Percentiles rank a stretch among this genome's conserved stretches.
These are phyloP conservation scores for Microctenopoma lineatum DNA, from an alignment of 2,797 vertebrate genomes.

Conservation along the genomic window DNA sequence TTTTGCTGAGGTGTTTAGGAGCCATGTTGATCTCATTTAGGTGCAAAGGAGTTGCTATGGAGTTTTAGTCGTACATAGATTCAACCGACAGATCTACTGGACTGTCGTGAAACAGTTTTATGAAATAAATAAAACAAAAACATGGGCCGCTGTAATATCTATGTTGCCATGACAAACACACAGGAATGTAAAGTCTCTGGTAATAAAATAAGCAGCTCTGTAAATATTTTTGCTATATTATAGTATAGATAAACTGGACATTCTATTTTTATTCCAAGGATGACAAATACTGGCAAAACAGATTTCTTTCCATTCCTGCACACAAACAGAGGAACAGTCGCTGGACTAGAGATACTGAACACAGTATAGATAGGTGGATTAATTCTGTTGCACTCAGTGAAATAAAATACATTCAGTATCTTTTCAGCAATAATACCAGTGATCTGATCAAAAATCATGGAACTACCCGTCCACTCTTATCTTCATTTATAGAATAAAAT, in stretches of 20 bases:
- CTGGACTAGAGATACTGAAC: constrained; percentile 48
- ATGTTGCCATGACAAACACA: constrained; percentile 44
- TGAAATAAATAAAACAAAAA: constrained; percentile 3
- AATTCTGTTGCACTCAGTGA: constrained; percentile 55
- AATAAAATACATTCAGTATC: constrained; percentile 72
- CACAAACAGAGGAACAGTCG: constrained; percentile 52
- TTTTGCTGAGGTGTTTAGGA: constrained; percentile 67
- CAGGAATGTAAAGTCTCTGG: constrained; percentile 44
- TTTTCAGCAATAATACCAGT: constrained; percentile 35
- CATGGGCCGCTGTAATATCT: constrained; percentile 20
- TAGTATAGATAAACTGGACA: constrained; percentile 51
- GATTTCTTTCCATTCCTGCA: constrained; percentile 37
- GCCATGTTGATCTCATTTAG: constrained; percentile 52
- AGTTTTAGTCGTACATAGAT: constrained; percentile 40
- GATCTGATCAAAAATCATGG: constrained; percentile 33
- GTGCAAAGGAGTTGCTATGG: constrained; percentile 35
- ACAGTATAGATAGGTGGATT: constrained; percentile 46
- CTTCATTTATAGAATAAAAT: constrained; percentile 36
- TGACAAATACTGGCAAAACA: constrained; percentile 36
- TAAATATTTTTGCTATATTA: constrained; percentile 51
- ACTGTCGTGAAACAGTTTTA: constrained; percentile 47
- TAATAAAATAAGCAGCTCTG: constrained; percentile 53
- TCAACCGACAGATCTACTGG: constrained; percentile 46
- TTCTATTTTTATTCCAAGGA: constrained; percentile 42
- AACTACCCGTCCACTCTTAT: constrained; percentile 7